A percentile compares a stretch with the other conserved stretches of the same genome.
Conservation (phyloP, 23 tunicate genomes). For the Botrylloides violaceus region DNA sequence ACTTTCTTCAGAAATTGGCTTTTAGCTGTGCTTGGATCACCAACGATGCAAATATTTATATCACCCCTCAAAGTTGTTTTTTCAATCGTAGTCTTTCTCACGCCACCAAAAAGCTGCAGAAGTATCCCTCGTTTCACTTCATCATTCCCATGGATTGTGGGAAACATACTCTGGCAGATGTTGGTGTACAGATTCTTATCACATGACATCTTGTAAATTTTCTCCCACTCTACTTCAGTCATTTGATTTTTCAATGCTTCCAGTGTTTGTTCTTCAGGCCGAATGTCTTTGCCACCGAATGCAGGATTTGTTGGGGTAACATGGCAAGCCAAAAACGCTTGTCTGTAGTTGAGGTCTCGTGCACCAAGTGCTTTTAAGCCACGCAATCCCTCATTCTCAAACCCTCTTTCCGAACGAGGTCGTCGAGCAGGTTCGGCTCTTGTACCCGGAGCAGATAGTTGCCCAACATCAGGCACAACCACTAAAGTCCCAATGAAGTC, state of each 20-base stretch:
- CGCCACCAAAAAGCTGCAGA: slow-evolving; percentile 92
- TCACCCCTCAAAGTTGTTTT: slow-evolving; percentile 86
- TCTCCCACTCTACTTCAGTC: slow-evolving; percentile 88
- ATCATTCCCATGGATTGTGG: slow-evolving; percentile 90
- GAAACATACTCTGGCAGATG: slow-evolving; percentile 83
- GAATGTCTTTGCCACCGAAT: slow-evolving; percentile 80
- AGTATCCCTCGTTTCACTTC: slow-evolving; percentile 92
- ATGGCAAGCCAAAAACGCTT: slow-evolving; percentile 95
- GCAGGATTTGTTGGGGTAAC: slow-evolving; percentile 75
- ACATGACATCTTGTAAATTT: slow-evolving; percentile 76
- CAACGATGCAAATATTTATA: slow-evolving; percentile 85
- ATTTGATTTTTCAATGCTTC: slow-evolving; percentile 67
- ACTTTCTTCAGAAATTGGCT: slow-evolving; percentile 92
- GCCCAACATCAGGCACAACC: slow-evolving; percentile 95
- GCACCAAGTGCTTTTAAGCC: slow-evolving; percentile 95
- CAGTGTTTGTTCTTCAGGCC: slow-evolving; percentile 64
- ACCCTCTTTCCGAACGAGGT: slow-evolving; percentile 16
- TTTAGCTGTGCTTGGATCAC: slow-evolving; percentile 94
- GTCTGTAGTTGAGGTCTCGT: slow-evolving; percentile 82
- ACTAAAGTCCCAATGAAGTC: slow-evolving; percentile 87
- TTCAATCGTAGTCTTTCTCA: slow-evolving; percentile 71
- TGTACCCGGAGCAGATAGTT: slow-evolving; percentile 58
- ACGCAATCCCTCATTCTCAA: slow-evolving; percentile 72
- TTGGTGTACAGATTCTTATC: slow-evolving; percentile 91
- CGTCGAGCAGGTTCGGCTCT: slow-evolving; percentile 47